Conservation (phyloP, 2,797 vertebrate species). For the Fistularia tabacaria region DNA sequence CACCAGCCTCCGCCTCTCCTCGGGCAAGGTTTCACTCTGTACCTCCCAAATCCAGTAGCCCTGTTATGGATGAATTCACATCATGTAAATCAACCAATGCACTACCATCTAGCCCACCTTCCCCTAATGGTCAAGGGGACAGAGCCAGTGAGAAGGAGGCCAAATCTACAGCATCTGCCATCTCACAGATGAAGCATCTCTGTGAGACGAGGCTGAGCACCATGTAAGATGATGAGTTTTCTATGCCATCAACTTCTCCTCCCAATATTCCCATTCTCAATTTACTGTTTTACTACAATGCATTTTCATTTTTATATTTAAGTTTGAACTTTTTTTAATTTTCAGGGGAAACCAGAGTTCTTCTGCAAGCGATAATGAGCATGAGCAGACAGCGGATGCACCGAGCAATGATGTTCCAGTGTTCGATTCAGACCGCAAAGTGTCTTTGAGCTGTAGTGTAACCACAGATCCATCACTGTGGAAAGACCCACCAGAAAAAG, state of each 20-base stretch:
- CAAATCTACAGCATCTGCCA: conserved; percentile 34
- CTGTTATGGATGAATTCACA: conserved; percentile 20
- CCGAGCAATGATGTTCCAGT: conserved; percentile 2
- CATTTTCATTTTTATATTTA: neutral
- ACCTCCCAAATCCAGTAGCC: conserved; percentile 24
- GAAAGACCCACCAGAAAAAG: conserved; percentile 44
- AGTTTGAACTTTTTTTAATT: conserved; percentile 7
- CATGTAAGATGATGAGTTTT: conserved; percentile 57
- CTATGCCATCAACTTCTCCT: neutral
- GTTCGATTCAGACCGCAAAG: conserved; percentile 50
- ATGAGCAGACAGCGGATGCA: conserved; percentile 51
- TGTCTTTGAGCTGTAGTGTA: conserved; percentile 66
- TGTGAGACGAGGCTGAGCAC: conserved; percentile 45
- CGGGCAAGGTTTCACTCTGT: conserved; percentile 20
- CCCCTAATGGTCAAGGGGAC: conserved; percentile 40
- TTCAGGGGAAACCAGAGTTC: conserved; percentile 31
- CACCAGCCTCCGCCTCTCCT: conserved; percentile 16
- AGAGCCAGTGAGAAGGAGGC: conserved; percentile 41
- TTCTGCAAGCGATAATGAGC: conserved; percentile 27
- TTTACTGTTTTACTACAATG: too few relatives aligned
- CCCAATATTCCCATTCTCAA: neutral
- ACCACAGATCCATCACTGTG: conserved; percentile 71
- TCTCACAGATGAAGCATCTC: conserved; percentile 40
- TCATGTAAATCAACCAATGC: conserved; percentile 32
- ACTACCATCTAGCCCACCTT: conserved; percentile 29